Percentiles rank a stretch among this genome's conserved stretches.
phyloP scores from a whole-genome alignment of 2,113 vertebrate species.

The Aspidoscelis tigris region DNA sequence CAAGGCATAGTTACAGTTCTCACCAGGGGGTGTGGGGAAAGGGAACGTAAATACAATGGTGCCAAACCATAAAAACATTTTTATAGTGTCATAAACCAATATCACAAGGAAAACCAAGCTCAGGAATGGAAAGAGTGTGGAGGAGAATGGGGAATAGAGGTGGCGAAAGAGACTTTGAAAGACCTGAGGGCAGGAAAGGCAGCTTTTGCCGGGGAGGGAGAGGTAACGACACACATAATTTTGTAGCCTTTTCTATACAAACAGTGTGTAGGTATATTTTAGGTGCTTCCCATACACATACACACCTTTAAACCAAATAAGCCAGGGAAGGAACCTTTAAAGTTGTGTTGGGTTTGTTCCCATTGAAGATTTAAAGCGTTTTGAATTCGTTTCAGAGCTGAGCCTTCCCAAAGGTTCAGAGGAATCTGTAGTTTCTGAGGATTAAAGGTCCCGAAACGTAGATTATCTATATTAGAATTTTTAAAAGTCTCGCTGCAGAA shows the following conservation, averaged over 20 bases:
- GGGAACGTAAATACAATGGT: rapidly evolving
- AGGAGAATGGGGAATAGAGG: not conserved
- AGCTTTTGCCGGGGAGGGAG: too few species aligned
- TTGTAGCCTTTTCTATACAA: not conserved
- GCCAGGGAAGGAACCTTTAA: too few species aligned
- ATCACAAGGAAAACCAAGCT: slow-evolving; percentile 6
- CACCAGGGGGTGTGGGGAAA: rapidly evolving
- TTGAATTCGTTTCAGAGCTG: too few species aligned
- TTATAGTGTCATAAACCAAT: slow-evolving; percentile 31
- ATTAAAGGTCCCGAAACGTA: too few species aligned
- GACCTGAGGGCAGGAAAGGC: not conserved
- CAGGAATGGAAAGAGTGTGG: not conserved
- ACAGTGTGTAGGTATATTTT: not conserved
- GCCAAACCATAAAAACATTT: slow-evolving; percentile 22
- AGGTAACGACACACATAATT: not conserved
- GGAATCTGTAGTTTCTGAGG: too few species aligned
- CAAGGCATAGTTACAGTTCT: not conserved
- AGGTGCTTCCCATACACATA: not conserved
- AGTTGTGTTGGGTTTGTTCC: too few species aligned
- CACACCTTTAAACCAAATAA: not conserved
- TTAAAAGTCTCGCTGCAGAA: too few species aligned
- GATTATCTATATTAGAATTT: too few species aligned
- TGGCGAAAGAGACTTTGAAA: not conserved
- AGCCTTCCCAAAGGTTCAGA: too few species aligned
- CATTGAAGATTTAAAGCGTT: too few species aligned